A percentile compares a stretch with the other conserved stretches of the same genome.
phyloP scores from a whole-genome alignment of 2,113 vertebrate species.

The Nestor notabilis region DNA sequence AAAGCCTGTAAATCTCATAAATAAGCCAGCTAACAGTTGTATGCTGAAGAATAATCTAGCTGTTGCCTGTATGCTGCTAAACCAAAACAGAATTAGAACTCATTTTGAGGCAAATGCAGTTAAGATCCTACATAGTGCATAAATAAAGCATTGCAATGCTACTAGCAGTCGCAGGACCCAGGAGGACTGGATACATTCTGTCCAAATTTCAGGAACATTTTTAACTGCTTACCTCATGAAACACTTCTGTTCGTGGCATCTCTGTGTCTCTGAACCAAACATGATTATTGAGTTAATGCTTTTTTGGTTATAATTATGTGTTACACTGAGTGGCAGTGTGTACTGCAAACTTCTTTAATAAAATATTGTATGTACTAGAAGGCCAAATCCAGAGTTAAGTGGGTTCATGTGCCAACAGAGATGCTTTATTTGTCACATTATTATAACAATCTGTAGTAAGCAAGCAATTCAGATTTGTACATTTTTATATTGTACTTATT shows the following conservation, averaged over 20 bases:
- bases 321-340: conserved; percentile 54
- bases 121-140: conserved; percentile 60
- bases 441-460: conserved; percentile 73
- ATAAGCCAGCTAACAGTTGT: conserved; percentile 71
- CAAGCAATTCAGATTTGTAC: conserved; percentile 71
- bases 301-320: conserved; percentile 61
- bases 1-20: conserved; percentile 68
- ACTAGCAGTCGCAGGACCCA: conserved; percentile 77
- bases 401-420: conserved; percentile 70
- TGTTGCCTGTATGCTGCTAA: conserved; percentile 79
- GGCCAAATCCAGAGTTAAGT: conserved; percentile 76
- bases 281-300: conserved; percentile 60
- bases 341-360: conserved; percentile 58
- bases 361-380: conserved; percentile 63
- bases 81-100: conserved; percentile 76
- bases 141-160: conserved; percentile 64
- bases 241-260: conserved; percentile 70
- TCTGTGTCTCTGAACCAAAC: conserved; percentile 76
- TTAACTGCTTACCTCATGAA: conserved; percentile 83
- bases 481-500: conserved; percentile 70
- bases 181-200: conserved; percentile 73
- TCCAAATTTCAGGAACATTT: conserved; percentile 81
- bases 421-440: conserved; percentile 74
- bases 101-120: conserved; percentile 72
- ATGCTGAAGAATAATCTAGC: conserved; percentile 71